Percentiles rank a stretch among this genome's conserved stretches.
phyloP scores from a whole-genome alignment of 2,888 invertebrate species.

The Mactromeris polynyma region DNA sequence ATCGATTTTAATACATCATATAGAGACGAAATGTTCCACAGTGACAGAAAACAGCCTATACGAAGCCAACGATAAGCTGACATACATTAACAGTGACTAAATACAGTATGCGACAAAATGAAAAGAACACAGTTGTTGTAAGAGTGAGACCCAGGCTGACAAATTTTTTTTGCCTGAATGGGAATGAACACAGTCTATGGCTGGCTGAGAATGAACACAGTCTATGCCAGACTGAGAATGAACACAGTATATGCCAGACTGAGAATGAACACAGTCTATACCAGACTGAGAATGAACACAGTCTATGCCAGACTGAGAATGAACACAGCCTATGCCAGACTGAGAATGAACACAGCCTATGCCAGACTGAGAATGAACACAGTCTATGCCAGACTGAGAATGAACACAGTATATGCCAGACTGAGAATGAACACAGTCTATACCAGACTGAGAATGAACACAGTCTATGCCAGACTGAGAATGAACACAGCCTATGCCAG shows the following conservation, averaged over 20 bases:
- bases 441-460: not conserved
- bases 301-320: not conserved
- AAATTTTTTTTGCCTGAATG: no score
- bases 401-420: not conserved
- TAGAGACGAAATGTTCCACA: not conserved
- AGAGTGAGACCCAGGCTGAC: no score
- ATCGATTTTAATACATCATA: not conserved
- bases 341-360: not conserved
- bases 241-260: not conserved
- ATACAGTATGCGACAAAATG: not conserved
- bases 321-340: not conserved
- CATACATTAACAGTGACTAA: not conserved
- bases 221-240: not conserved
- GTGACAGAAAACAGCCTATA: not conserved
- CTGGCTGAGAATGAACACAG: not conserved
- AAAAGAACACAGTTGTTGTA: no score
- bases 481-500: not conserved
- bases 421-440: not conserved
- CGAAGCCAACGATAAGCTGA: not conserved
- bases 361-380: not conserved
- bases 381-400: not conserved
- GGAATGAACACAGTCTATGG: not conserved
- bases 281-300: not conserved
- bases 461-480: not conserved
- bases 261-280: not conserved